Conservation (phyloP, 1,140 invertebrate species). For the Hirudo medicinalis region DNA sequence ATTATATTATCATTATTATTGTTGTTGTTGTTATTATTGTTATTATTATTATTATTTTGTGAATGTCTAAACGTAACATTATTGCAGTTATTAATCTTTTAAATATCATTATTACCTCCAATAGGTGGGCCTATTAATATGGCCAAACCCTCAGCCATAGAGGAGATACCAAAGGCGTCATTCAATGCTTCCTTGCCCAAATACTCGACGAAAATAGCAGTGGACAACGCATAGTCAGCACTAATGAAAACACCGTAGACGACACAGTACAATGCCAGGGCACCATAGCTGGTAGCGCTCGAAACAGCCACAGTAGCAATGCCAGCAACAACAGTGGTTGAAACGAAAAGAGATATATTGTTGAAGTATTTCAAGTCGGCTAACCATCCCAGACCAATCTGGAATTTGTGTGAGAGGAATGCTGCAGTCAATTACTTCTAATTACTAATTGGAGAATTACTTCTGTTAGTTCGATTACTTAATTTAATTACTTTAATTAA, state of each 20-base stretch:
- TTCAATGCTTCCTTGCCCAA: not conserved
- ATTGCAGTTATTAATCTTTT: not conserved
- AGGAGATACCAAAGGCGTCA: not conserved
- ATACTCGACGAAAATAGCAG: conserved; percentile 7
- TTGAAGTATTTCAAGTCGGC: not conserved
- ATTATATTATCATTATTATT: too few relatives aligned
- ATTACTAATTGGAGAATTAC: too few relatives aligned
- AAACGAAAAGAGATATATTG: not conserved
- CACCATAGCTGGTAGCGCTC: not conserved
- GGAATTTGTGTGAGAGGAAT: too few relatives aligned
- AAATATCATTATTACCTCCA: not conserved
- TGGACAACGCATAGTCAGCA: not conserved
- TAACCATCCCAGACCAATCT: not conserved
- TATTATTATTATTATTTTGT: too few relatives aligned
- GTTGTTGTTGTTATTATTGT: too few relatives aligned
- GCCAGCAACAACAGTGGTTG: not conserved
- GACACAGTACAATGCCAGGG: not conserved
- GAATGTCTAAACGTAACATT: too few relatives aligned
- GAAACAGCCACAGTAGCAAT: not conserved
- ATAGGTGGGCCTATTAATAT: not conserved
- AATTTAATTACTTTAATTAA: too few relatives aligned
- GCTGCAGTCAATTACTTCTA: too few relatives aligned
- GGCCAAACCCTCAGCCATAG: not conserved
- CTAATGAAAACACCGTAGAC: not conserved
- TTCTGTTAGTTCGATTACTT: too few relatives aligned